Percentiles rank a stretch among this genome's conserved stretches.
These are phyloP conservation scores for Alligator sinensis DNA, from an alignment of 2,113 vertebrate genomes.

Conservation along the genomic window DNA sequence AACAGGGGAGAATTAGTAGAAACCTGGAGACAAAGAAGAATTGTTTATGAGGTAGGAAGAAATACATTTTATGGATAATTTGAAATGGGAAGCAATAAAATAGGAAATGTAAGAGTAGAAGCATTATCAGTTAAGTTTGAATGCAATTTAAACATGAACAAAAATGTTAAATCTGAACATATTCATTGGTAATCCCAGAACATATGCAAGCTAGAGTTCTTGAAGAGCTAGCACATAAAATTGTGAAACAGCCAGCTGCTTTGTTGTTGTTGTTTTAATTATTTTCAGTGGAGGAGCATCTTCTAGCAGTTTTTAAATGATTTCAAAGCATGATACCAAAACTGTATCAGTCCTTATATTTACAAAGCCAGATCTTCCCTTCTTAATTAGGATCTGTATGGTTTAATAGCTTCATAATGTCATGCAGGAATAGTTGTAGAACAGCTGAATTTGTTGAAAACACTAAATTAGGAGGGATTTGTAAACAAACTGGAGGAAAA, in stretches of 20 bases:
- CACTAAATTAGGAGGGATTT: constrained; percentile 38
- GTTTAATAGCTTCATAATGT: constrained; percentile 43
- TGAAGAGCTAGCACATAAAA: constrained; percentile 26
- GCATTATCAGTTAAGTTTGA: constrained; percentile 47
- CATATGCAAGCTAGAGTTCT: background rate
- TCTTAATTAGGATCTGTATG: constrained; percentile 10
- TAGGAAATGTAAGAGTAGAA: constrained; percentile 24
- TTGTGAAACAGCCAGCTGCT: background rate
- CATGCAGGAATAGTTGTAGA: constrained; percentile 25
- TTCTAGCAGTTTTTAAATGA: background rate
- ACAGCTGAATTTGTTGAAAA: constrained; percentile 18
- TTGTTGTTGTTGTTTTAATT: constrained; percentile 2
- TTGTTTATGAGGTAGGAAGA: background rate
- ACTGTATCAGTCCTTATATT: constrained; percentile 29
- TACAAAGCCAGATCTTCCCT: constrained; percentile 27
- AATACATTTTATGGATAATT: background rate
- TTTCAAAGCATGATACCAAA: constrained; percentile 21
- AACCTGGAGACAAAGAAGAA: constrained; percentile 19
- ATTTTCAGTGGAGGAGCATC: constrained; percentile 13
- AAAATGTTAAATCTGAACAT: constrained; percentile 20
- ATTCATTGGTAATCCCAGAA: constrained; percentile 17
- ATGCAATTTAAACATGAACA: constrained; percentile 23
- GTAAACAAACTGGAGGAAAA: constrained; percentile 17
- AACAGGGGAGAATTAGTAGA: constrained; percentile 14
- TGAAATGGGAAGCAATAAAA: constrained; percentile 38